Evolutionary conservation across 2,888 invertebrate genomes (phyloP), one percentile per base, ranked within the genome.

Genomic region (Chloroclystis v-ata): DNA sequence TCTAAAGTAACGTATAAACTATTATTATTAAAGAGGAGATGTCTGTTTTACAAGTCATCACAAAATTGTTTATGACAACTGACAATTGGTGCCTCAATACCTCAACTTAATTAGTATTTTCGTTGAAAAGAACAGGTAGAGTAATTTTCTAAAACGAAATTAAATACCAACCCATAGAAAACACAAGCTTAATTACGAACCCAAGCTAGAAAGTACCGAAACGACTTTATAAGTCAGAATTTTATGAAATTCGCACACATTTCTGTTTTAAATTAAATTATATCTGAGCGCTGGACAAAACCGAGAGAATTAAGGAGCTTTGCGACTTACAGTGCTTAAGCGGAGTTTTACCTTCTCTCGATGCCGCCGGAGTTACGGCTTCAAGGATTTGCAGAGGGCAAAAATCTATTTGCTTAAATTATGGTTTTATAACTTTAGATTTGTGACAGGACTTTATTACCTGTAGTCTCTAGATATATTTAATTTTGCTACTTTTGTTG

Each of bases 311-410:
- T 52, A 55, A 52, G 45, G 20, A 33, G 47, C 47, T 48, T 52
- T 54, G 42, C 43, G 52, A 54, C 49, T 55, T 52, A 50, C 37
- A 46, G 52, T 54, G 49, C 50, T 52, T 41, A 54, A 53, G 52
- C 46, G 49, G 40, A 37, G 42, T 29, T 45, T 30, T 51, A 52
- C 49, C 46, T 48, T 48, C 30, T 37, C 51, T 43, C 49, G 28
- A 53, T 48, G 47, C 45, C 39, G 42, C 3, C n/a, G 47, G 28
- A 51, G 42, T 54, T 52, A 50, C 8, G 29, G 37, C 30, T 32
- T 13, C 9, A 2, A n/a, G 14, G n/a, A 32, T 32, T 33, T 16
- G 6, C 4, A 14, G 16, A 12, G 30, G 13, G 4, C 30, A 30
- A 32, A 14, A 20, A 20, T 20, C 20, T 20, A 20, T 20, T 20